phyloP scores from a whole-genome alignment of 2,113 vertebrate genomes.

The Desmodus rotundus region DNA sequence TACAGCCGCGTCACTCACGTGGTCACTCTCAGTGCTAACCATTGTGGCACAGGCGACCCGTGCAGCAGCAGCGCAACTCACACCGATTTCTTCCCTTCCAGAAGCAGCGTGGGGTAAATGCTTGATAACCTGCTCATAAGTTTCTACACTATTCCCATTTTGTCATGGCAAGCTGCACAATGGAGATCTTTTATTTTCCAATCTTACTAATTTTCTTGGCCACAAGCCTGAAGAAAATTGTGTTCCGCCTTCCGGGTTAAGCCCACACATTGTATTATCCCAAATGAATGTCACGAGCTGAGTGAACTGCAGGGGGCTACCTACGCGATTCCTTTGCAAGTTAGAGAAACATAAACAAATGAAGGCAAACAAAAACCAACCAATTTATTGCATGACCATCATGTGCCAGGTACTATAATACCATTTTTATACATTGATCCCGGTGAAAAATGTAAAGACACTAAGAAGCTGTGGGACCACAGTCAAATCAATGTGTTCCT shows the following conservation, averaged over 20 bases:
- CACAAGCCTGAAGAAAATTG: conserved; percentile 12
- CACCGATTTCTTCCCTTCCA: conserved; percentile 46
- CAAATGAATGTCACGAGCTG: neutral
- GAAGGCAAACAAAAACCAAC: neutral
- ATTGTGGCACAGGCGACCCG: neutral
- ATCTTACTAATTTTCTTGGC: neutral
- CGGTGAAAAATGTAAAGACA: neutral
- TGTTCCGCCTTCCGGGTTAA: neutral
- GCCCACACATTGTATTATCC: neutral
- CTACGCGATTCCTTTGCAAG: neutral
- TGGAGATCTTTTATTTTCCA: conserved; percentile 7
- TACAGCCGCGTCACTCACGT: neutral
- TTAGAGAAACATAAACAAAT: conserved; percentile 3
- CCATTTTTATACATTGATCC: neutral
- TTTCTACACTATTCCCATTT: conserved; percentile 38
- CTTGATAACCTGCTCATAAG: neutral
- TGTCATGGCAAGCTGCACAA: neutral
- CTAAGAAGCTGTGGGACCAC: neutral
- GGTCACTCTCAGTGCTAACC: neutral
- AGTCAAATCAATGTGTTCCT: neutral
- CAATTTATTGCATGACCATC: neutral
- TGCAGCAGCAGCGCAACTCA: neutral
- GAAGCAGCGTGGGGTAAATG: neutral
- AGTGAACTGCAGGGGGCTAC: neutral
- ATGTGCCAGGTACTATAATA: neutral